Base-by-base conservation (phyloP, 2,797 vertebrate genomes). In the Arnoldichthys spilopterus region DNA sequence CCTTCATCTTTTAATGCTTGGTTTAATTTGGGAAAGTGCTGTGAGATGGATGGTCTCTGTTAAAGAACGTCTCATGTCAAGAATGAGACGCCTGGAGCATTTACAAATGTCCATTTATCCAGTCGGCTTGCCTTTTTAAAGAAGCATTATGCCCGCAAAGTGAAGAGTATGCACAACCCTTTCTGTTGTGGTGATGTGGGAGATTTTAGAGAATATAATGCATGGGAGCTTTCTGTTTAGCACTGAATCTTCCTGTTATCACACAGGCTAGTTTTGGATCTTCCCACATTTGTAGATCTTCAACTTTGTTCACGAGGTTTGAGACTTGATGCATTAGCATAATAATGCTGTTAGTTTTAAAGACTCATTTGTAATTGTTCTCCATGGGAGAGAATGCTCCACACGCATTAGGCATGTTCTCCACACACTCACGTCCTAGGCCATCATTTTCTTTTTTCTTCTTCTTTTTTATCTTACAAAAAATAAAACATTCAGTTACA, bases 1-100 rank as follows among this genome's bases (percentile, higher is more conserved):
- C 26, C 64, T 72, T 49, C 71, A 51, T 82, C 72, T 32, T 74
- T 58, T 49, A 78, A 63, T 74, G 64, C 61, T 40, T n/a, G 54
- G 15, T 75, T 81, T 81, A 81, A 82, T 87, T 76, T 73, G 61
- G 71, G 76, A 61, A 81, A 85, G 79, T 82, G 82, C 76, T 75
- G 63, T 13, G 68, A 82, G 83, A 84, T 72, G 45, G 80, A 83
- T 71, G 70, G 53, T 26, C 32, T 49, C 73, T 70, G 68, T 58
- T 74, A 72, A 77, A 77, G 54, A 76, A 75, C 59, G 40, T 67
- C 64, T 73, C 47, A 49, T 53, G 47, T 84, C 75, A 79, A 78
- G 20, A 74, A 40, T 12, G 22, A 72, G 51, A 61, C 7, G 32
- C 67, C 47, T 9, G n/a, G 5, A 49, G 68, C 59, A 47, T 78